A percentile compares a stretch with the other conserved stretches of the same genome.
These are phyloP conservation scores for Hypothenemus hampei DNA, from an alignment of 1,140 invertebrate species.

Conservation along the genomic window DNA sequence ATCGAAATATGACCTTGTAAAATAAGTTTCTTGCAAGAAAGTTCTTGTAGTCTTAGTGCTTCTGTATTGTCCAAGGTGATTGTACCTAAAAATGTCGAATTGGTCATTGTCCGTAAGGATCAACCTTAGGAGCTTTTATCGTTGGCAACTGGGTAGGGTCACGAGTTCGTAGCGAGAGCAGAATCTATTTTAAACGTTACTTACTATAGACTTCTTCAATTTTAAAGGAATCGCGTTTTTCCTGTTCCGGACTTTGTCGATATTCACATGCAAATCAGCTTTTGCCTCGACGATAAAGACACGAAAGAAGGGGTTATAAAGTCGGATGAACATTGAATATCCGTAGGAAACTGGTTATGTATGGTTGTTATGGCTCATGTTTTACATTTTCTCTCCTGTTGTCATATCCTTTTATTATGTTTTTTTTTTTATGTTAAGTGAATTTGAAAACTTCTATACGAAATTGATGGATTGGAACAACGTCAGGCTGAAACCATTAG, in stretches of 20 bases:
- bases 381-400: too few relatives aligned
- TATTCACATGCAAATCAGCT: constrained; percentile 21
- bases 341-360: not conserved
- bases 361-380: too few relatives aligned
- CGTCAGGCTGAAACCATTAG: constrained; percentile 19
- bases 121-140: constrained; percentile 8
- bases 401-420: not conserved
- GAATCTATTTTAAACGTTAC: constrained; percentile 21
- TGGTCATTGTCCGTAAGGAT: constrained; percentile 10
- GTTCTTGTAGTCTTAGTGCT: too few relatives aligned
- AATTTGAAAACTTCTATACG: not conserved
- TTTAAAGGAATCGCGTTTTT: constrained; percentile 9
- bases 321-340: not conserved
- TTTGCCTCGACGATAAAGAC: not conserved
- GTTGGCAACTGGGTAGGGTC: constrained; percentile 14
- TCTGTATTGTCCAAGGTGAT: too few relatives aligned
- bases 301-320: not conserved
- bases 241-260: constrained; percentile 20
- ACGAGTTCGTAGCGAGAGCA: constrained; percentile 19
- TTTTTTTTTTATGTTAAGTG: not conserved
- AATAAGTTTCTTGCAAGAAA: too few relatives aligned
- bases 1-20: too few relatives aligned
- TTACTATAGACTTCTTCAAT: not conserved
- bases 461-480: not conserved
- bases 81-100: too few relatives aligned